Percentiles rank a stretch among this genome's conserved stretches.
phyloP scores from a whole-genome alignment of 1,140 invertebrate genomes.

The Drosophila lacertosa region DNA sequence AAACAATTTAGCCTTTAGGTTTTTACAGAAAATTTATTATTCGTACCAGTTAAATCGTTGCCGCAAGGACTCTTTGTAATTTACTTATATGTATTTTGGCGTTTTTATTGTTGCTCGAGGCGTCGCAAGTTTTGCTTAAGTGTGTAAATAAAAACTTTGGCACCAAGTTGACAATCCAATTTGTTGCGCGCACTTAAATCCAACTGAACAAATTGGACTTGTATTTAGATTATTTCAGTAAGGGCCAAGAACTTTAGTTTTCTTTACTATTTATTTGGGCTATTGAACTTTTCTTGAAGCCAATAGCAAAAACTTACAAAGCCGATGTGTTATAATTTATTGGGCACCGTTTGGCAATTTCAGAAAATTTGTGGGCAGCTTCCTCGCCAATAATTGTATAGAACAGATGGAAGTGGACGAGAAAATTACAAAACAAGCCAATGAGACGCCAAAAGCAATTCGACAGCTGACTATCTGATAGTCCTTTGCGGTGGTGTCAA shows the following conservation, averaged over 20 bases:
- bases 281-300: slow-evolving; percentile 3
- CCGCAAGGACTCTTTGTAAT: background rate
- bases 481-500: background rate
- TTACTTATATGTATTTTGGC: background rate
- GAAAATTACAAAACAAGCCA: slow-evolving; percentile 50
- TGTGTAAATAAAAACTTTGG: background rate
- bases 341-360: slow-evolving; percentile 22
- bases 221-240: slow-evolving; percentile 8
- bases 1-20: background rate
- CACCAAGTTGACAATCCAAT: slow-evolving; percentile 23
- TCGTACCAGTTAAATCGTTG: background rate
- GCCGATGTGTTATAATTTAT: slow-evolving; percentile 42
- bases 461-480: background rate
- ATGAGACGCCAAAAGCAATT: slow-evolving; percentile 55
- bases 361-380: slow-evolving; percentile 13
- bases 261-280: background rate
- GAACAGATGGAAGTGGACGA: slow-evolving; percentile 24
- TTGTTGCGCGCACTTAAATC: slow-evolving; percentile 13
- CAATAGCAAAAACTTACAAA: slow-evolving; percentile 1
- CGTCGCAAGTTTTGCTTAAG: background rate
- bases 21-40: background rate
- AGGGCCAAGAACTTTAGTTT: slow-evolving; percentile 16
- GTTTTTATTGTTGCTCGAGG: slow-evolving; percentile 3
- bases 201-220: slow-evolving; percentile 8
- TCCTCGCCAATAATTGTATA: slow-evolving; percentile 32